Percentiles rank a stretch among this genome's conserved stretches.
Evolutionary conservation across 2,888 invertebrate genomes (phyloP).

Genomic region (Octonoba sinensis): DNA sequence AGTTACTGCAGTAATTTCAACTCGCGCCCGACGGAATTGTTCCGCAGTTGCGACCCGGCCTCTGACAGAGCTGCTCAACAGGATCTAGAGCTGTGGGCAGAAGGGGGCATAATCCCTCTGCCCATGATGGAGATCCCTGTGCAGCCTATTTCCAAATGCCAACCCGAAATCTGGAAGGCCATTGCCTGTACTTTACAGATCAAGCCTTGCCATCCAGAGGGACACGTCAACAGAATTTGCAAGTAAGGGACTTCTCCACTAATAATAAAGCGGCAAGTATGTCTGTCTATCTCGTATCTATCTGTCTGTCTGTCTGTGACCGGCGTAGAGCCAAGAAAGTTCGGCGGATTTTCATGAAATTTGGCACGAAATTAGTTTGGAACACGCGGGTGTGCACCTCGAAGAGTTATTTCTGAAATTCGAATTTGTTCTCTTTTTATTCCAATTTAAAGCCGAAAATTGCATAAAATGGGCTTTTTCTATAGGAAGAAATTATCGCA

Average conservation of each 20-base stretch:
- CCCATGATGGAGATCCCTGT: constrained; percentile 76
- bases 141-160: constrained; percentile 84
- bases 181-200: constrained; percentile 90
- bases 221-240: constrained; percentile 84
- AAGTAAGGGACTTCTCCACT: constrained; percentile 47
- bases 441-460: too few relatives aligned
- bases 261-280: too few relatives aligned
- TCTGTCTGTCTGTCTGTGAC: too few relatives aligned
- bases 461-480: too few relatives aligned
- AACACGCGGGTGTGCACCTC: too few relatives aligned
- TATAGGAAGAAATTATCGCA: too few relatives aligned
- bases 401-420: too few relatives aligned
- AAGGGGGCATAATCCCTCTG: constrained; percentile 76
- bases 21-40: constrained; percentile 86
- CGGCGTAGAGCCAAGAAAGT: too few relatives aligned
- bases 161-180: constrained; percentile 86
- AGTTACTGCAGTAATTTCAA: constrained; percentile 92
- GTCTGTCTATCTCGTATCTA: background rate
- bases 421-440: too few relatives aligned
- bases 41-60: constrained; percentile 83
- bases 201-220: constrained; percentile 85
- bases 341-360: too few relatives aligned
- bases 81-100: constrained; percentile 80
- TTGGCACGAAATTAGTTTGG: too few relatives aligned
- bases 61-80: constrained; percentile 87